phyloP scores from a whole-genome alignment of 2,113 vertebrate genomes.

The Petaurus breviceps region DNA sequence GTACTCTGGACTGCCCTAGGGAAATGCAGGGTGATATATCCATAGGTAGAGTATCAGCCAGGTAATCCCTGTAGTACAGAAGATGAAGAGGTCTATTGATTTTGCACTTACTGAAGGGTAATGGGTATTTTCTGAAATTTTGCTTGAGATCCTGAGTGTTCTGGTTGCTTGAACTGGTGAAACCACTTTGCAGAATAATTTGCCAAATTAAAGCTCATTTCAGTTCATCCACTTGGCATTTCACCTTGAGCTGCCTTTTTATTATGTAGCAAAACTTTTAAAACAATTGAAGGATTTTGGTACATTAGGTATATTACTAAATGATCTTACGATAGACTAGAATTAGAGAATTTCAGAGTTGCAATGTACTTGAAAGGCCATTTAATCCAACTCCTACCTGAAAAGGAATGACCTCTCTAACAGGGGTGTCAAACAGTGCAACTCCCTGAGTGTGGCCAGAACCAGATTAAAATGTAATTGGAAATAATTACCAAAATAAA shows the following conservation, averaged over 20 bases:
- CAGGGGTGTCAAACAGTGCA: no score
- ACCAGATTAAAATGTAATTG: no score
- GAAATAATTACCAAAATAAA: neutral
- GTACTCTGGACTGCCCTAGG: neutral
- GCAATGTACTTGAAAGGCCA: neutral
- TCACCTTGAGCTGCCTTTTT: neutral
- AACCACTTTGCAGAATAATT: neutral
- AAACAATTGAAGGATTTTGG: neutral
- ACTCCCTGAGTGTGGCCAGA: no score
- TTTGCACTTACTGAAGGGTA: neutral
- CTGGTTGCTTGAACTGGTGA: neutral
- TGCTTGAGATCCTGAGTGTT: neutral
- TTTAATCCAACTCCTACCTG: neutral
- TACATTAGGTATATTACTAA: neutral
- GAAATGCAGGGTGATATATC: slow-evolving; percentile 2
- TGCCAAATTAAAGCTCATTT: neutral
- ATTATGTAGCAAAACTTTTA: neutral
- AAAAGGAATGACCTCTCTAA: neutral
- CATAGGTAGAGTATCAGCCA: neutral
- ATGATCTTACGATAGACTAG: neutral
- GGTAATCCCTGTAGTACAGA: neutral
- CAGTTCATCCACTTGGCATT: neutral
- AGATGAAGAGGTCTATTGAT: neutral
- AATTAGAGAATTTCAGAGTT: neutral
- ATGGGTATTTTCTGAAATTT: neutral